A percentile compares a stretch with the other conserved stretches of the same genome.
phyloP scores from a whole-genome alignment of 1,140 invertebrate species.

The Caerostris darwini region DNA sequence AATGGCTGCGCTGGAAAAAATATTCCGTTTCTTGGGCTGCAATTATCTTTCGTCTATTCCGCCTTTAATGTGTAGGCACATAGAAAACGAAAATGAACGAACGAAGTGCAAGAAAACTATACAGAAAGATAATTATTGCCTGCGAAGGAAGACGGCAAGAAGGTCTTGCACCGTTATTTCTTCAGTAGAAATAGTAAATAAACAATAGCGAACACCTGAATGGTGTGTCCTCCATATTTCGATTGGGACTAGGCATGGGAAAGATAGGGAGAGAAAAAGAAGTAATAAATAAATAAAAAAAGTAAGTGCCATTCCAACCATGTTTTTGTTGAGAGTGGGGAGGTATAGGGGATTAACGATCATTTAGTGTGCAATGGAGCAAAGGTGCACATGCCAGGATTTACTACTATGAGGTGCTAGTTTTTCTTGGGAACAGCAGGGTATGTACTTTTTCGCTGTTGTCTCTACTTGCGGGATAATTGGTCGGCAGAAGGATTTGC shows the following conservation, averaged over 20 bases:
- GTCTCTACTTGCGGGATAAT: neutral
- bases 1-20: neutral
- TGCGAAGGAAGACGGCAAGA: neutral
- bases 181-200: neutral
- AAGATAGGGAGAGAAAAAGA: neutral
- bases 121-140: neutral
- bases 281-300: neutral
- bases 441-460: neutral
- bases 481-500: too few relatives aligned
- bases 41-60: neutral
- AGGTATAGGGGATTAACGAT: constrained; percentile 23
- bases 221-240: neutral
- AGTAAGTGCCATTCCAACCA: neutral
- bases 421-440: neutral
- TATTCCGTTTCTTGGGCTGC: neutral
- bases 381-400: neutral
- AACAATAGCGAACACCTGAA: constrained; percentile 4
- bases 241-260: neutral
- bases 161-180: neutral
- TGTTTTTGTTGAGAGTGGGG: neutral
- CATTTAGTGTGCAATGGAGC: constrained; percentile 51
- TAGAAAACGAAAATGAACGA: neutral
- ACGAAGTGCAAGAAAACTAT: neutral
- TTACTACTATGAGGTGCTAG: constrained; percentile 11
- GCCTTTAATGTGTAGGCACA: constrained; percentile 10